phyloP scores from a whole-genome alignment of 2,113 vertebrate species.

The Fulmarus glacialis region DNA sequence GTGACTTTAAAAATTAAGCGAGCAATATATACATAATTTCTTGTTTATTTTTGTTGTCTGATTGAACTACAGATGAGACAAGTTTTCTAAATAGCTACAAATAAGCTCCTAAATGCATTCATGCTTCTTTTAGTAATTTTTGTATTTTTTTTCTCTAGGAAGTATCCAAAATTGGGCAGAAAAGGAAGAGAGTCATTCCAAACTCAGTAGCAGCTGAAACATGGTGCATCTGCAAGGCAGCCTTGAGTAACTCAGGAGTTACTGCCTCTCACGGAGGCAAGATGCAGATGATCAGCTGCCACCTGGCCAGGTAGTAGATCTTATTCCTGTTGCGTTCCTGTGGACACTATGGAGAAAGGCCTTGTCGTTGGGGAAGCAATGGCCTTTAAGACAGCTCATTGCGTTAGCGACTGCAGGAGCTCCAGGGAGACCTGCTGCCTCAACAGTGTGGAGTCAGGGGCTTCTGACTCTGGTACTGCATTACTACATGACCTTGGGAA shows the following conservation, averaged over 20 bases:
- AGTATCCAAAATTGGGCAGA: neutral
- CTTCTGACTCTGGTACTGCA: neutral
- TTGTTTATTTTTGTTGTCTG: neutral
- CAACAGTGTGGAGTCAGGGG: fast-evolving
- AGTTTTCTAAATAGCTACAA: neutral
- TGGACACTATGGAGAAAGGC: neutral
- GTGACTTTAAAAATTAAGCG: neutral
- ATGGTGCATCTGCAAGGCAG: neutral
- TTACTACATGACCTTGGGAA: neutral
- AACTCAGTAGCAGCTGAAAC: neutral
- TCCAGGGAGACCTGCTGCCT: neutral
- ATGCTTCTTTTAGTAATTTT: neutral
- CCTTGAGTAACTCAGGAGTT: neutral
- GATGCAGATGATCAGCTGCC: neutral
- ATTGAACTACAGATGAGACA: neutral
- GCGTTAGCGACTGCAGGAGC: neutral
- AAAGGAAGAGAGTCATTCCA: neutral
- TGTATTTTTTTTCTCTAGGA: neutral
- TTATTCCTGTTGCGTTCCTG: neutral
- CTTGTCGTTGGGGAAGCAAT: fast-evolving
- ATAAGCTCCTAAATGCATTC: neutral
- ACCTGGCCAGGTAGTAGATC: neutral
- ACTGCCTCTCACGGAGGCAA: neutral
- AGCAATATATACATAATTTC: neutral
- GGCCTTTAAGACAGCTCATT: neutral